These are phyloP conservation scores for Onychomys leucogaster DNA, from an alignment of 2,797 vertebrate genomes.

Conservation along the genomic window DNA sequence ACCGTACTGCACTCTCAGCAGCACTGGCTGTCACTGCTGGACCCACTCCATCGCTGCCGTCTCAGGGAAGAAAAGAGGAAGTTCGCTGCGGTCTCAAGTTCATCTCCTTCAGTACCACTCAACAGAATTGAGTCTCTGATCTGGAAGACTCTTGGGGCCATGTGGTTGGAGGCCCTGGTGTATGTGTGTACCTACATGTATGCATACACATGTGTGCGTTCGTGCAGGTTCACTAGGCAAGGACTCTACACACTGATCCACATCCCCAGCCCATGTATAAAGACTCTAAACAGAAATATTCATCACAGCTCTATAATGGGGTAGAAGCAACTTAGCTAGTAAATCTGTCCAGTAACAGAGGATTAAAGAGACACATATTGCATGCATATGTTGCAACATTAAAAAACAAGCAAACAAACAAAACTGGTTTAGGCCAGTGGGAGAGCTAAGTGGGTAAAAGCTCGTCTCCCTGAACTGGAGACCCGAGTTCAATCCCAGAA, in stretches of 20 bases:
- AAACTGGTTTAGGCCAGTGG: background rate
- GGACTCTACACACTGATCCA: background rate
- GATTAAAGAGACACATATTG: background rate
- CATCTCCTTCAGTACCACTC: slow-evolving; percentile 1
- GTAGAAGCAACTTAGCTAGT: background rate
- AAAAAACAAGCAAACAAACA: background rate
- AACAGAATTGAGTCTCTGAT: background rate
- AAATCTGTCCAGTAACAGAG: background rate
- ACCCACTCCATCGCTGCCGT: background rate
- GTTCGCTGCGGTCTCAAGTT: background rate
- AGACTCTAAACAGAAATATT: background rate
- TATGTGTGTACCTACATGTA: background rate
- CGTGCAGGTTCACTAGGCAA: background rate
- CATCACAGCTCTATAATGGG: background rate
- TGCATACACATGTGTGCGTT: background rate
- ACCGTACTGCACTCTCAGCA: background rate
- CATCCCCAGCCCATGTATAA: background rate
- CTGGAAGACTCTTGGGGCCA: background rate
- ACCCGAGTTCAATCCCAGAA: background rate
- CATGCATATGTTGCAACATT: background rate
- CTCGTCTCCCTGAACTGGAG: background rate
- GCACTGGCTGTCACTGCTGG: background rate
- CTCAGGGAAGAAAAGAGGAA: background rate
- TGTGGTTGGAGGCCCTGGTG: background rate
- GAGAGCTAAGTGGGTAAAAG: background rate